Percentiles rank a stretch among this genome's conserved stretches.
Evolutionary conservation across 2,797 vertebrate species (phyloP).

Genomic region (Remorina albescens): DNA sequence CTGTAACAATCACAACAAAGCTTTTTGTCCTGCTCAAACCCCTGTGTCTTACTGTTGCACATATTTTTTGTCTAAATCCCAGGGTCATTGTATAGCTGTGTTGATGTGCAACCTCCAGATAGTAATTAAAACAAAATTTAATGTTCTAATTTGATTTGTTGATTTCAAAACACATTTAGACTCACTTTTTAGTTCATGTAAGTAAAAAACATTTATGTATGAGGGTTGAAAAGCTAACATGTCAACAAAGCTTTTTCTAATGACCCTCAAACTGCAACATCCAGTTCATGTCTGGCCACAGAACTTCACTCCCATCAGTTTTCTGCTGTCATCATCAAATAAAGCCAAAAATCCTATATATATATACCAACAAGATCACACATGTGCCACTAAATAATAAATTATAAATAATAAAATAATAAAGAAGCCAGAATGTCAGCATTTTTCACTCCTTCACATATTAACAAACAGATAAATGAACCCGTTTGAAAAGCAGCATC

Average conservation of each 20-base stretch:
- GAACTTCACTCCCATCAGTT: slow-evolving; percentile 32
- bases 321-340: neutral
- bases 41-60: neutral
- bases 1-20: slow-evolving; percentile 16
- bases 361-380: neutral
- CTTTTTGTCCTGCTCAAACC: slow-evolving; percentile 10
- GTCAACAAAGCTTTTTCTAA: neutral
- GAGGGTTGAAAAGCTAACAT: neutral
- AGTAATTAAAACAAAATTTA: slow-evolving; percentile 7
- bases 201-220: neutral
- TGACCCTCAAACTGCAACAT: neutral
- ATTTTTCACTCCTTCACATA: neutral
- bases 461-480: neutral
- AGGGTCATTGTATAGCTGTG: slow-evolving; percentile 26
- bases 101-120: neutral
- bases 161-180: slow-evolving; percentile 5
- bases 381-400: slow-evolving; percentile 20
- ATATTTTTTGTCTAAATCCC: slow-evolving; percentile 23
- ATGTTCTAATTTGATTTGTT: slow-evolving; percentile 22
- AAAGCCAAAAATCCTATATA: slow-evolving; percentile 6
- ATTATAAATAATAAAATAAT: no score
- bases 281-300: neutral
- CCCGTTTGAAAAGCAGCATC: neutral
- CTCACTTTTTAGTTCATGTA: neutral
- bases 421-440: slow-evolving; percentile 21